Conservation (phyloP, 2,797 vertebrate genomes). For the Hemitrygon akajei region DNA sequence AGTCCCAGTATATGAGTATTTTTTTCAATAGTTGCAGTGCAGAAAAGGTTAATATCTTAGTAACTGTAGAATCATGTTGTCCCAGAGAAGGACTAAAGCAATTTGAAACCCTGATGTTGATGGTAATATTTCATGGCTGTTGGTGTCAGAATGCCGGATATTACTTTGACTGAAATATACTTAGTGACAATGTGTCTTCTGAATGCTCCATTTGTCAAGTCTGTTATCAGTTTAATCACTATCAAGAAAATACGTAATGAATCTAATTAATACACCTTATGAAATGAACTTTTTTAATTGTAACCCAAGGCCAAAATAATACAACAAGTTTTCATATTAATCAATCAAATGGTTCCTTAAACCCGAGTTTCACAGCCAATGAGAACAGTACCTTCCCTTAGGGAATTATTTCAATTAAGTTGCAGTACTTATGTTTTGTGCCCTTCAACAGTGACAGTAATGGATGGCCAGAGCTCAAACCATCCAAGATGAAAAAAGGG, state of each 20-base stretch:
- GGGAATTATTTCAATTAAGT: not conserved
- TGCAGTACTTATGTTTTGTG: not conserved
- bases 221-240: not conserved
- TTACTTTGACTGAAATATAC: not conserved
- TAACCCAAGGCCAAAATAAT: slow-evolving; percentile 2
- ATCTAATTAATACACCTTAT: not conserved
- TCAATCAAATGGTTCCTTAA: not conserved
- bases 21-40: not conserved
- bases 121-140: not conserved
- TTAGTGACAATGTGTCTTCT: not conserved
- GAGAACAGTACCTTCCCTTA: not conserved
- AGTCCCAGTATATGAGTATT: too few relatives aligned
- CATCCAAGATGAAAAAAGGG: not conserved
- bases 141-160: not conserved
- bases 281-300: not conserved
- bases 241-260: not conserved
- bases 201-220: not conserved
- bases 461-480: not conserved
- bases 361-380: not conserved
- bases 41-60: not conserved
- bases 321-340: not conserved
- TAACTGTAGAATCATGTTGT: not conserved
- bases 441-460: not conserved
- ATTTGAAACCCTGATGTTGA: slow-evolving; percentile 1
- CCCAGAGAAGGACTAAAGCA: not conserved